These are phyloP conservation scores for Perognathus longimembris DNA, from an alignment of 2,113 vertebrate species.

Conservation along the genomic window DNA sequence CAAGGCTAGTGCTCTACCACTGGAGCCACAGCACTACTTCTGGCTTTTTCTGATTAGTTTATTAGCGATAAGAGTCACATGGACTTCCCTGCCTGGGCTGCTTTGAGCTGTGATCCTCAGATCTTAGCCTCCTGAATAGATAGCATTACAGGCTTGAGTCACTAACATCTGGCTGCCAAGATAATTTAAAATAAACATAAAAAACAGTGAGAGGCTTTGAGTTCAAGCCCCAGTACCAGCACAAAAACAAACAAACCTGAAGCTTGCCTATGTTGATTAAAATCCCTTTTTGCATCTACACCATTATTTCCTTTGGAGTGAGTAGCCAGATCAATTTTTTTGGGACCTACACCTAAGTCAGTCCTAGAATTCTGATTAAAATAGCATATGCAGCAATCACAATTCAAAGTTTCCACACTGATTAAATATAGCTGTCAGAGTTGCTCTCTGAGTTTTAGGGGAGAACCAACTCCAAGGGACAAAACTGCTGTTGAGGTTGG, in stretches of 20 bases:
- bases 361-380: background rate
- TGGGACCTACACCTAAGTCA: background rate
- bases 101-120: too few species aligned
- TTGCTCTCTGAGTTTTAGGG: background rate
- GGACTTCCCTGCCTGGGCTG: too few species aligned
- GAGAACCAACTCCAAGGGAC: background rate
- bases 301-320: background rate
- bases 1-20: too few species aligned
- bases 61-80: too few species aligned
- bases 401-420: background rate
- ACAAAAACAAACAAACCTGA: background rate
- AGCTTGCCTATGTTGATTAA: background rate
- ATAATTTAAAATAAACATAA: too few species aligned
- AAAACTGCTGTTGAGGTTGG: background rate
- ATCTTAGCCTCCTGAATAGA: too few species aligned
- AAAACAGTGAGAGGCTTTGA: too few species aligned
- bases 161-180: too few species aligned
- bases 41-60: too few species aligned
- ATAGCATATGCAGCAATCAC: fast-evolving
- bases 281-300: background rate
- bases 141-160: too few species aligned
- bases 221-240: too few species aligned
- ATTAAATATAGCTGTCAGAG: background rate
- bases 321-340: background rate
- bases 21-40: too few species aligned